These are phyloP conservation scores for Oscheius sp. DNA, from an alignment of 2,888 invertebrate species.

Conservation along the genomic window DNA sequence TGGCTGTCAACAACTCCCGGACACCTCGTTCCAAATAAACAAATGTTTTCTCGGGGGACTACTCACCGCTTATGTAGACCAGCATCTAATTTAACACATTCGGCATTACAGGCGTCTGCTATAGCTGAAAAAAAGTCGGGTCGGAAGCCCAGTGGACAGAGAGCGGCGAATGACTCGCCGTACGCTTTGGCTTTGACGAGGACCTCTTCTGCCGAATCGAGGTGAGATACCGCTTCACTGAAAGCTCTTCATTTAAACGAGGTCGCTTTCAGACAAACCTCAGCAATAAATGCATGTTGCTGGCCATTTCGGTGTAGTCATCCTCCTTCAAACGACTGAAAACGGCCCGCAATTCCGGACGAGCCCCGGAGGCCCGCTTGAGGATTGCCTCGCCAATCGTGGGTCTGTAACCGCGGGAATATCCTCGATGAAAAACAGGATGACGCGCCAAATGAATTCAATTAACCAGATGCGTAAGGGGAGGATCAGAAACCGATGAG, in stretches of 20 bases:
- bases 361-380: conserved; percentile 64
- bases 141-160: conserved; percentile 68
- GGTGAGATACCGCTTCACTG: conserved; percentile 65
- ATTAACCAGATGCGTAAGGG: conserved; percentile 2
- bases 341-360: conserved; percentile 65
- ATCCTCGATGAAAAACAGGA: not conserved
- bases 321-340: conserved; percentile 64
- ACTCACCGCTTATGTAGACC: conserved; percentile 64
- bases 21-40: not conserved
- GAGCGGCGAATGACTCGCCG: conserved; percentile 64
- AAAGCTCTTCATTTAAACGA: conserved; percentile 40
- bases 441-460: conserved; percentile 11
- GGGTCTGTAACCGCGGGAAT: conserved; percentile 51
- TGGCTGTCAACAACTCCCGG: not conserved
- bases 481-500: not conserved
- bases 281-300: conserved; percentile 53
- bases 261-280: conserved; percentile 23
- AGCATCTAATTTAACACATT: conserved; percentile 69
- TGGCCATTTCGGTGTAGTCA: conserved; percentile 55
- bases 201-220: conserved; percentile 67
- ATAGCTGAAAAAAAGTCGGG: conserved; percentile 71
- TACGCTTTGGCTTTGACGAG: conserved; percentile 51
- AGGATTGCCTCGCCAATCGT: conserved; percentile 67
- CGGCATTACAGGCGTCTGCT: conserved; percentile 71
- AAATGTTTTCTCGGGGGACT: not conserved